Conservation (phyloP, 2,797 vertebrate genomes). For the Bryconaethiops microstoma region DNA sequence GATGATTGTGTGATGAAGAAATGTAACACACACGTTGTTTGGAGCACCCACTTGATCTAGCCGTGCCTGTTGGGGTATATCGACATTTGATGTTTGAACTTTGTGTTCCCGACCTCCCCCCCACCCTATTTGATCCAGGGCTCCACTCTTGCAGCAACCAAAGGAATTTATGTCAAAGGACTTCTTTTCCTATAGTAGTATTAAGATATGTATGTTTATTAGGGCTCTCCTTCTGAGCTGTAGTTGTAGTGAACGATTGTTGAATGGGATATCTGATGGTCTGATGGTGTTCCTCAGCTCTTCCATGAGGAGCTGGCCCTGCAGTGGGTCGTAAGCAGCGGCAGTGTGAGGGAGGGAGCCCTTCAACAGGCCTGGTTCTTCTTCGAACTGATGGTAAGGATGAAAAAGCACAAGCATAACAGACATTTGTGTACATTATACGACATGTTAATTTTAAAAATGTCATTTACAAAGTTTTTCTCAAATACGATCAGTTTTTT, state of each 20-base stretch:
- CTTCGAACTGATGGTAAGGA: conserved; percentile 97
- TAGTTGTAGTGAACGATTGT: not conserved
- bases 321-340: conserved; percentile 99
- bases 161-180: conserved; percentile 47
- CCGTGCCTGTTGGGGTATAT: conserved; percentile 17
- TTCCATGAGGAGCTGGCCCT: conserved; percentile 97
- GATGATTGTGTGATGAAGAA: conserved; percentile 36
- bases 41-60: conserved; percentile 23
- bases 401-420: not conserved
- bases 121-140: conserved; percentile 56
- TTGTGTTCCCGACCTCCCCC: conserved; percentile 7
- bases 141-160: conserved; percentile 52
- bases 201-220: conserved; percentile 11
- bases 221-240: not conserved
- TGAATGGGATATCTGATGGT: conserved; percentile 24
- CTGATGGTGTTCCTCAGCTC: conserved; percentile 76
- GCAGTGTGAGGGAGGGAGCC: conserved; percentile 92
- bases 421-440: too few relatives aligned
- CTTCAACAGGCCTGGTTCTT: conserved; percentile 99
- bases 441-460: too few relatives aligned
- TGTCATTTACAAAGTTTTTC: too few relatives aligned
- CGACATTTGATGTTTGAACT: conserved; percentile 22
- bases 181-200: conserved; percentile 35
- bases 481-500: too few relatives aligned
- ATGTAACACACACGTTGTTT: conserved; percentile 28